phyloP scores from a whole-genome alignment of 2,113 vertebrate species.

The Zapornia atra region DNA sequence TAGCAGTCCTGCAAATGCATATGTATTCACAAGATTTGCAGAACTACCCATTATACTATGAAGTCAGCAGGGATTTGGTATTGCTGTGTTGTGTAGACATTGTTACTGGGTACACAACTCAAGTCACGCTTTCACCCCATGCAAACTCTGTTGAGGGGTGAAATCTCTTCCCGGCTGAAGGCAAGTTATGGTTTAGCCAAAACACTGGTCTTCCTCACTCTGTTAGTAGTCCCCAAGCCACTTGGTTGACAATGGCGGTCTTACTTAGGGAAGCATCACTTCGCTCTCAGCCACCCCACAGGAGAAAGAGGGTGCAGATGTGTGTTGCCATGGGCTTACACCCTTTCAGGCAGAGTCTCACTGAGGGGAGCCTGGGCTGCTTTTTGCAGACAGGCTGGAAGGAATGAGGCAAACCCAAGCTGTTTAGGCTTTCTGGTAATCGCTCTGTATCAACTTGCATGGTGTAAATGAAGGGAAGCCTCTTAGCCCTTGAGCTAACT shows the following conservation, averaged over 20 bases:
- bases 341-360: background rate
- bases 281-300: background rate
- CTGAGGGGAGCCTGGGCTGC: background rate
- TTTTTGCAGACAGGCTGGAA: background rate
- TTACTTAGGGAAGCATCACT: background rate
- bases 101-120: background rate
- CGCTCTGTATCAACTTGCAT: background rate
- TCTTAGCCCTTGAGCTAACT: background rate
- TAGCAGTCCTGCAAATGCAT: background rate
- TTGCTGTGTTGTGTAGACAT: background rate
- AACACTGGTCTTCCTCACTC: background rate
- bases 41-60: background rate
- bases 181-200: background rate
- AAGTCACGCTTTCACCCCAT: rapidly evolving
- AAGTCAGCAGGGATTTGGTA: background rate
- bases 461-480: background rate
- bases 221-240: background rate
- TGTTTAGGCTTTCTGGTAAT: background rate
- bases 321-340: background rate
- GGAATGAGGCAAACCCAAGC: background rate
- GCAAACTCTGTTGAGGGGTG: background rate
- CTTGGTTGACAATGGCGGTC: background rate
- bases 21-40: background rate
- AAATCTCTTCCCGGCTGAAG: background rate
- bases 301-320: rapidly evolving